A percentile compares a stretch with the other conserved stretches of the same genome.
These are phyloP conservation scores for Marisa cornuarietis DNA, from an alignment of 1,140 invertebrate species.

Conservation along the genomic window DNA sequence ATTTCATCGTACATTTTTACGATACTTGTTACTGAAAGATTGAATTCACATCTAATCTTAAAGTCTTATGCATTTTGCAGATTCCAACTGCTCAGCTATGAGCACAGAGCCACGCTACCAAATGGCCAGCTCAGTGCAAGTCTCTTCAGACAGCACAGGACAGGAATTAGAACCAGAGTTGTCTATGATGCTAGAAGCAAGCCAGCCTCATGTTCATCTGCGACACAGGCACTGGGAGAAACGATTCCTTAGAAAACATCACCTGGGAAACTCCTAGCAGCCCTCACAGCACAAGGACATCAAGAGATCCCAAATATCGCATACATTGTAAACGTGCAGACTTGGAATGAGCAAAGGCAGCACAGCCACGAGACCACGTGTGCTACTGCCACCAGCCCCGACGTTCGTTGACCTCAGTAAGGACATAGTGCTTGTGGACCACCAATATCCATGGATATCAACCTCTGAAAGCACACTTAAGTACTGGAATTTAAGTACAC, in stretches of 20 bases:
- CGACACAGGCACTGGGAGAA: constrained; percentile 36
- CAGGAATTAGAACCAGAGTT: background rate
- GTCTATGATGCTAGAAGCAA: background rate
- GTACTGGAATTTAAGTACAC: too few species aligned
- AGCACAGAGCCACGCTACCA: constrained; percentile 10
- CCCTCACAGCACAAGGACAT: too few species aligned
- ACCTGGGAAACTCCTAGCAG: constrained; percentile 9
- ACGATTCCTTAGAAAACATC: constrained; percentile 21
- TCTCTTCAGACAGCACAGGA: background rate
- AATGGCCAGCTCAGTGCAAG: background rate
- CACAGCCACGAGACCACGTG: too few species aligned
- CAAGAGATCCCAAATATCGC: too few species aligned
- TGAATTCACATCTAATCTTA: background rate
- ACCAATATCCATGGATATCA: too few species aligned
- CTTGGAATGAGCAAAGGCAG: too few species aligned
- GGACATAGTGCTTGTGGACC: too few species aligned
- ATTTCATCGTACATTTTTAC: too few species aligned
- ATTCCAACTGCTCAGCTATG: constrained; percentile 17
- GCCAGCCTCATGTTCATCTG: constrained; percentile 5
- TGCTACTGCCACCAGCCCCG: too few species aligned
- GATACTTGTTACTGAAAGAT: background rate
- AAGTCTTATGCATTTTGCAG: background rate
- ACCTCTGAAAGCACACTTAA: too few species aligned
- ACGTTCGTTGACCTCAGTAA: too few species aligned
- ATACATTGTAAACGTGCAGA: too few species aligned